These are phyloP conservation scores for Thysanoteuthis rhombus DNA, from an alignment of 2,888 invertebrate species.

Conservation along the genomic window DNA sequence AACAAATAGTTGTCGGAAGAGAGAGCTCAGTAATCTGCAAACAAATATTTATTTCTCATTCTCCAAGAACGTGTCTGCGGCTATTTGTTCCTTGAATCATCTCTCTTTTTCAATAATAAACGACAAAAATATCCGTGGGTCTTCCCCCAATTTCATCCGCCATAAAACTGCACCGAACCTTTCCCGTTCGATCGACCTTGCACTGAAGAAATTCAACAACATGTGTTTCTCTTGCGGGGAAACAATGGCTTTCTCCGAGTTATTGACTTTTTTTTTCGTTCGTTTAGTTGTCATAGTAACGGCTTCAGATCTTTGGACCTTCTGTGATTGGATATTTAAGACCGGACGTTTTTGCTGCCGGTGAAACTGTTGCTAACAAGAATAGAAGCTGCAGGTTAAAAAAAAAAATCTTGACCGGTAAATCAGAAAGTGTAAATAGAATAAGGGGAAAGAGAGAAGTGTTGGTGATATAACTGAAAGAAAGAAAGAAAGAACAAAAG, in stretches of 20 bases:
- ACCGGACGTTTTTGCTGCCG: not conserved
- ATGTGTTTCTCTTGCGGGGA: not conserved
- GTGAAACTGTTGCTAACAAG: not conserved
- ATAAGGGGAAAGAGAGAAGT: no score
- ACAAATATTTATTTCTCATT: not conserved
- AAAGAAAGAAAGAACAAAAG: not conserved
- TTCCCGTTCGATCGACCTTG: not conserved
- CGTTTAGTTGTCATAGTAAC: not conserved
- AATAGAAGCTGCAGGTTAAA: not conserved
- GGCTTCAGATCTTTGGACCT: not conserved
- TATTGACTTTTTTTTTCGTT: not conserved
- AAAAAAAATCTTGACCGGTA: not conserved
- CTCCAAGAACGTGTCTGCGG: not conserved
- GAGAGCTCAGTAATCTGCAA: not conserved
- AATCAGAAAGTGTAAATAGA: not conserved
- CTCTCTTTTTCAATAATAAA: not conserved
- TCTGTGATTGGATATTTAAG: not conserved
- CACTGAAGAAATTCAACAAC: not conserved
- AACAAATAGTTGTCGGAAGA: not conserved
- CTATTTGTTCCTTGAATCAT: not conserved
- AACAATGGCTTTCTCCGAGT: not conserved
- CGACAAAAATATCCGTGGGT: not conserved
- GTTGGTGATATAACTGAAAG: no score
- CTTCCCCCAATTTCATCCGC: not conserved
- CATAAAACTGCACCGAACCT: not conserved